phyloP scores from a whole-genome alignment of 2,113 vertebrate species.

The Noturus placidus region DNA sequence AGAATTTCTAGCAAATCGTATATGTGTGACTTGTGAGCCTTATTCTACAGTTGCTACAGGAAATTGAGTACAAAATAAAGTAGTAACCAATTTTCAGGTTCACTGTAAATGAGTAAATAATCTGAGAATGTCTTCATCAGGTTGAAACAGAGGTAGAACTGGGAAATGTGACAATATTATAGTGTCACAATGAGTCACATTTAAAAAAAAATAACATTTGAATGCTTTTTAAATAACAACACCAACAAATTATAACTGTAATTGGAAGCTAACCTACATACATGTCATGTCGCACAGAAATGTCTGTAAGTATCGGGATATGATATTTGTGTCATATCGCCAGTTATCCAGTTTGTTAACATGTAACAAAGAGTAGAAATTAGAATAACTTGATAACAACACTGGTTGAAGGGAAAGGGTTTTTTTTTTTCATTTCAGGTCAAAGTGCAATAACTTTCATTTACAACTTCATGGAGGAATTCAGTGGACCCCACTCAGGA shows the following conservation, averaged over 20 bases:
- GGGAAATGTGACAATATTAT: background rate
- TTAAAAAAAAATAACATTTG: background rate
- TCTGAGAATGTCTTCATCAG: background rate
- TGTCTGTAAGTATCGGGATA: background rate
- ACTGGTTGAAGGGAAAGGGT: background rate
- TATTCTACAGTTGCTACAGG: background rate
- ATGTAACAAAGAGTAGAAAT: background rate
- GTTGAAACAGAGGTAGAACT: background rate
- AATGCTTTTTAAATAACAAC: background rate
- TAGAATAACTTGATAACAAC: background rate
- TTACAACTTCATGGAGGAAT: conserved; percentile 73
- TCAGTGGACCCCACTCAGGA: conserved; percentile 71
- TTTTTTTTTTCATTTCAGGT: conserved; percentile 57
- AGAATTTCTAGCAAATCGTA: background rate
- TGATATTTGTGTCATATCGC: background rate
- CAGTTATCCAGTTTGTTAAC: background rate
- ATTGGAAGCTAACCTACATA: background rate
- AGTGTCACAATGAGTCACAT: background rate
- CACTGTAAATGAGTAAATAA: background rate
- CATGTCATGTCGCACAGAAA: background rate
- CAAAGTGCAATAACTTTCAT: conserved; percentile 71
- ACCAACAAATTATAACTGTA: background rate
- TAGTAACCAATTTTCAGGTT: background rate
- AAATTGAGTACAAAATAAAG: background rate
- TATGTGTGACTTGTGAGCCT: conserved; percentile 1